These are phyloP conservation scores for Lethocerus indicus DNA, from an alignment of 1,140 invertebrate genomes.

Conservation along the genomic window DNA sequence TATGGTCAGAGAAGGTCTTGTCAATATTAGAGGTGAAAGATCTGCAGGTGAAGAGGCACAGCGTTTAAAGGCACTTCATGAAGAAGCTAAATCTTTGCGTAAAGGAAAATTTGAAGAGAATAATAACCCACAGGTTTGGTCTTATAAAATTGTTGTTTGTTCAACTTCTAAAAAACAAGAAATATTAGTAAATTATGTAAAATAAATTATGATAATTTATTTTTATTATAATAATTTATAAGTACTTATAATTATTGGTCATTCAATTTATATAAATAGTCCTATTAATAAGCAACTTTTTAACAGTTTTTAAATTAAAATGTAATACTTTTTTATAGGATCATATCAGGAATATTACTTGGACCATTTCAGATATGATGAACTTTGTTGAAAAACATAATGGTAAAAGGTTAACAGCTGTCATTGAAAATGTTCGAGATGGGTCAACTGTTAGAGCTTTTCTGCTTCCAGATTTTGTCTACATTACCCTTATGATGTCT, in stretches of 20 bases:
- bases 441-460: slow-evolving; percentile 87
- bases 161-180: background rate
- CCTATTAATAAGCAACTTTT: too few species aligned
- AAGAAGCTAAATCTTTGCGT: slow-evolving; percentile 65
- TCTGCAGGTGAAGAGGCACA: too few species aligned
- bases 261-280: too few species aligned
- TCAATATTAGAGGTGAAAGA: slow-evolving; percentile 64
- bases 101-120: slow-evolving; percentile 66
- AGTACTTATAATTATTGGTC: background rate
- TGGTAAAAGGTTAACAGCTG: slow-evolving; percentile 62
- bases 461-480: slow-evolving; percentile 50
- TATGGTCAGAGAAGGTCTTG: slow-evolving; percentile 73
- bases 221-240: background rate
- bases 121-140: background rate
- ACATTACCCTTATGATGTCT: slow-evolving; percentile 84
- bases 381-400: slow-evolving; percentile 47
- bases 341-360: slow-evolving; percentile 73
- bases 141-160: background rate
- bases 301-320: too few species aligned
- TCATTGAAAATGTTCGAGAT: slow-evolving; percentile 92
- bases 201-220: background rate
- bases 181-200: background rate
- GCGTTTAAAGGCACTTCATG: slow-evolving; percentile 72
- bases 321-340: slow-evolving; percentile 24
- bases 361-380: slow-evolving; percentile 34